Base-by-base conservation (phyloP, 2,797 vertebrate species). In the Alca torda region DNA sequence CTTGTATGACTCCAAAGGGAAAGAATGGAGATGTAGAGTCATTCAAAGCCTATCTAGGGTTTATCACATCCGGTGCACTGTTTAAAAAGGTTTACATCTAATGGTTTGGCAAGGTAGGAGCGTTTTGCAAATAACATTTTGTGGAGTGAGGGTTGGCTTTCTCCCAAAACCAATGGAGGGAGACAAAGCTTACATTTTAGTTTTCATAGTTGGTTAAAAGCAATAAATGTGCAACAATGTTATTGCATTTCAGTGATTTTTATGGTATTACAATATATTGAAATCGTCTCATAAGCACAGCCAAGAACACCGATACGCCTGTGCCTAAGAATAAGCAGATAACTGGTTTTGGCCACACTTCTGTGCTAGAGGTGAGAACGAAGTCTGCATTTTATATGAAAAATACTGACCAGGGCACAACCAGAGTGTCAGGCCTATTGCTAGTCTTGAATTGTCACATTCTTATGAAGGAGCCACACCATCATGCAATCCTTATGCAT, bases 101-200 rank as follows among this genome's bases (percentile, higher is more conserved):
- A 94, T 93, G 93, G 87, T 91, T 94, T 97, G 95, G 94, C 93
- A 96, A 94, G 53, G 87, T 70, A 85, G 45, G 20, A 89, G 37
- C 46, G 1, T 92, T 92, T 90, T 90, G 63, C 87, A 91, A 93
- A 88, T 82, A 97, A 91, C 48, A 24, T 43, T 87, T 79, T 82
- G 87, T 93, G 87, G 84, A 97, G 79, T 39, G 89, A 93, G 51
- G 76, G 77, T 41, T 94, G 74, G 95, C 95, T 77, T 93, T 92
- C 70, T 91, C 68, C 91, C 97, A 97, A 91, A 96, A 86, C 84
- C 70, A 43, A 60, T 84, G 79, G 79, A 89, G 84, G 73, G 51
- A 96, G 91, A 90, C 6, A 7, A 90, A 89, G 84, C 65, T 90
- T 88, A 35, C 61, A 35, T 90, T 91, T 86, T 61, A 74, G 30